A percentile compares a stretch with the other conserved stretches of the same genome.
Conservation (phyloP, 30 jellyfish, hydroid and myxozoan species). For the Rhopilema esculentum region DNA sequence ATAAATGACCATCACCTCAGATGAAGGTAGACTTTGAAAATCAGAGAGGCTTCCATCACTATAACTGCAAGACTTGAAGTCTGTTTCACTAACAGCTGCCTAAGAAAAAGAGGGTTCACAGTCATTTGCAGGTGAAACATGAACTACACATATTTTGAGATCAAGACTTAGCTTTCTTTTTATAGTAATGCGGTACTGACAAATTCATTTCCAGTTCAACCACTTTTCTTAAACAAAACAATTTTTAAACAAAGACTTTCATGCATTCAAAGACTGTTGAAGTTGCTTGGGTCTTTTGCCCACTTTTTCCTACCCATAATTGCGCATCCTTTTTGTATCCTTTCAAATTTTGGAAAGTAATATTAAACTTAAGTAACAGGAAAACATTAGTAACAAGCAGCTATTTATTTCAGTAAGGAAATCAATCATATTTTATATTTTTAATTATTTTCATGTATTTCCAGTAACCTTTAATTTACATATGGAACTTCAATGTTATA, state of each 20-base stretch:
- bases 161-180: not conserved
- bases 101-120: not conserved
- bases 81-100: slow-evolving; percentile 27
- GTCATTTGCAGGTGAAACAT: not conserved
- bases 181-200: not conserved
- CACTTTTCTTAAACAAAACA: not conserved
- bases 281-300: not conserved
- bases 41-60: slow-evolving; percentile 20
- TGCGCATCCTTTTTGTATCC: not conserved
- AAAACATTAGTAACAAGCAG: not conserved
- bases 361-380: not conserved
- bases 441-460: not conserved
- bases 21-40: slow-evolving; percentile 7
- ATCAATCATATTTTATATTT: not conserved
- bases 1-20: slow-evolving; percentile 12
- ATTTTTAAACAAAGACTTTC: not conserved
- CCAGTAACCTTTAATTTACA: not conserved
- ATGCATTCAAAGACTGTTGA: not conserved
- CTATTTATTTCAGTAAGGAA: not conserved
- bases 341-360: not conserved
- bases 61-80: not conserved
- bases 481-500: not conserved
- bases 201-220: not conserved
- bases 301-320: not conserved
- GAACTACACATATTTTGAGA: not conserved